Conservation (phyloP, 1,140 invertebrate species). For the Triops cancriformis region DNA sequence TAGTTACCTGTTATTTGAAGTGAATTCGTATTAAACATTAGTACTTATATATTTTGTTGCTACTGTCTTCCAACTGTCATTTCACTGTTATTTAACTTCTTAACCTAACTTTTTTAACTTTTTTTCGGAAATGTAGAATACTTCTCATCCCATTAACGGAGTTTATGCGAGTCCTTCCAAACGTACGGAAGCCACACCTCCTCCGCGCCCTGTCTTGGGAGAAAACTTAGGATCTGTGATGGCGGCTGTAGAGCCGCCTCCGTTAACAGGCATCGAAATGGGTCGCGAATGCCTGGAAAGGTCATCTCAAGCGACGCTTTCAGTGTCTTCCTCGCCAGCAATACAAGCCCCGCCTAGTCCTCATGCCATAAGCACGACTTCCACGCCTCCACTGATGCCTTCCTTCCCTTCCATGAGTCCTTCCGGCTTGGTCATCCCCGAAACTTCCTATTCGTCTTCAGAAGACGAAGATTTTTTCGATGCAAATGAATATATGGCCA, state of each 20-base stretch:
- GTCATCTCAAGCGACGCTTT: not conserved
- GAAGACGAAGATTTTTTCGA: conserved; percentile 92
- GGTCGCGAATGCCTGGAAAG: conserved; percentile 51
- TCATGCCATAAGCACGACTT: not conserved
- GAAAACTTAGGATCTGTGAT: conserved; percentile 22
- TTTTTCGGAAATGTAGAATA: conserved; percentile 29
- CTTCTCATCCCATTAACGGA: conserved; percentile 36
- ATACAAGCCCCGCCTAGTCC: not conserved
- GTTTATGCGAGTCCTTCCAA: conserved; percentile 29
- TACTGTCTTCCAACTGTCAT: not conserved
- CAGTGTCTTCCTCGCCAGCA: not conserved
- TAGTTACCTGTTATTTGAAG: too few relatives aligned
- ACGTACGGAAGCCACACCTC: not conserved
- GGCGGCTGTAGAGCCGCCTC: conserved; percentile 28
- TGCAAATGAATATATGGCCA: conserved; percentile 58
- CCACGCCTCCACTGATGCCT: conserved; percentile 21
- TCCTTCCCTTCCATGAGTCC: conserved; percentile 14
- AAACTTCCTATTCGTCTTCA: conserved; percentile 89
- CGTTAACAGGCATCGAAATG: conserved; percentile 51
- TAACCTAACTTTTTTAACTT: not conserved
- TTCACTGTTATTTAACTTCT: conserved; percentile 29
- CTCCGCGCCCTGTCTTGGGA: not conserved
- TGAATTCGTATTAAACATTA: too few relatives aligned
- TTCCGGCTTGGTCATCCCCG: conserved; percentile 55
- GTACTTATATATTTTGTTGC: too few relatives aligned